phyloP scores from a whole-genome alignment of 2,888 invertebrate genomes.

The Morinoia aosen region DNA sequence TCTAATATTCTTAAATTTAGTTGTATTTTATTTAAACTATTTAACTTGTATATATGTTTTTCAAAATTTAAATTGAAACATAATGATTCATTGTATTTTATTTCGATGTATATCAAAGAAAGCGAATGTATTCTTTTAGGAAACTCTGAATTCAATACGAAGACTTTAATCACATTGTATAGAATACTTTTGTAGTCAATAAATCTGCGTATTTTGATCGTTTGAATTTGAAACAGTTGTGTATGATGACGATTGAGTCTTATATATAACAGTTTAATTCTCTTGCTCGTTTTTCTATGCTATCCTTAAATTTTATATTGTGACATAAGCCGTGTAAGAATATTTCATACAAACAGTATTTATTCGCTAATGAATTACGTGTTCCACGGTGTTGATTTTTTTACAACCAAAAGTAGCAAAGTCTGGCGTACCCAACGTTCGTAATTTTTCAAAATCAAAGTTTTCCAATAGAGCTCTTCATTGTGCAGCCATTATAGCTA shows the following conservation, averaged over 20 bases:
- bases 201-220: not conserved
- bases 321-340: not conserved
- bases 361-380: not conserved
- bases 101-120: too few relatives aligned
- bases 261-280: not conserved
- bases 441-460: not conserved
- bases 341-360: not conserved
- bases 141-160: too few relatives aligned
- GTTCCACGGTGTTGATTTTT: not conserved
- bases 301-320: not conserved
- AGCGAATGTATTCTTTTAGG: too few relatives aligned
- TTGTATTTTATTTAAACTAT: too few relatives aligned
- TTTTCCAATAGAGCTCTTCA: not conserved
- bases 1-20: too few relatives aligned
- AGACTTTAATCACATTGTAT: too few relatives aligned
- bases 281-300: not conserved
- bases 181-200: not conserved
- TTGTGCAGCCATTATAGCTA: not conserved
- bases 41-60: too few relatives aligned
- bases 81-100: too few relatives aligned
- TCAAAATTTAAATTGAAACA: too few relatives aligned
- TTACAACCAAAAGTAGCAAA: not conserved
- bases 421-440: not conserved
- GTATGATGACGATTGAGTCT: not conserved
- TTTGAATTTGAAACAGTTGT: too few relatives aligned